These are phyloP conservation scores for Aelia acuminata DNA, from an alignment of 2,888 invertebrate genomes.

Conservation along the genomic window DNA sequence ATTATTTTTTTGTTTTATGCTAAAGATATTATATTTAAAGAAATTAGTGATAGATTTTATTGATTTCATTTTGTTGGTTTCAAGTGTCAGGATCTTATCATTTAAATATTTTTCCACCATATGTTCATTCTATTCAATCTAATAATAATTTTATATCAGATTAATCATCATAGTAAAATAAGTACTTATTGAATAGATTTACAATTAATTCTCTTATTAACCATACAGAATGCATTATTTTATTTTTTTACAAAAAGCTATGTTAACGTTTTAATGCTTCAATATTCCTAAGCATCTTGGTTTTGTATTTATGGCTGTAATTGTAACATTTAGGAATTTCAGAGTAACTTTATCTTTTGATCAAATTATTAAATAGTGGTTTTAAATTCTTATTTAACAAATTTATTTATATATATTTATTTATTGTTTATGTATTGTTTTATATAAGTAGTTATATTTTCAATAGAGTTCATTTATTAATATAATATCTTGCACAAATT, in stretches of 20 bases:
- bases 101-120: background rate
- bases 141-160: background rate
- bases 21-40: background rate
- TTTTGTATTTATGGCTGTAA: background rate
- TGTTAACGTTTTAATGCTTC: background rate
- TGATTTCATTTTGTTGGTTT: background rate
- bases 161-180: background rate
- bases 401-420: background rate
- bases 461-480: too few species aligned
- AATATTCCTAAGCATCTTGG: background rate
- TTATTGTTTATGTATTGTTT: too few species aligned
- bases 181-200: background rate
- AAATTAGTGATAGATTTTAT: background rate
- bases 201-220: background rate
- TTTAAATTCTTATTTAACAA: background rate
- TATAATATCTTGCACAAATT: background rate
- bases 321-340: background rate
- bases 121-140: background rate
- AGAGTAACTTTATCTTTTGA: background rate
- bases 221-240: background rate
- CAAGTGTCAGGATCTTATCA: background rate
- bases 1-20: background rate
- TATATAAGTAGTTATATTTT: too few species aligned
- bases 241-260: background rate
- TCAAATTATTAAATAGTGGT: background rate